Conservation (phyloP, 2,113 vertebrate genomes). For the Excalfactoria chinensis region DNA sequence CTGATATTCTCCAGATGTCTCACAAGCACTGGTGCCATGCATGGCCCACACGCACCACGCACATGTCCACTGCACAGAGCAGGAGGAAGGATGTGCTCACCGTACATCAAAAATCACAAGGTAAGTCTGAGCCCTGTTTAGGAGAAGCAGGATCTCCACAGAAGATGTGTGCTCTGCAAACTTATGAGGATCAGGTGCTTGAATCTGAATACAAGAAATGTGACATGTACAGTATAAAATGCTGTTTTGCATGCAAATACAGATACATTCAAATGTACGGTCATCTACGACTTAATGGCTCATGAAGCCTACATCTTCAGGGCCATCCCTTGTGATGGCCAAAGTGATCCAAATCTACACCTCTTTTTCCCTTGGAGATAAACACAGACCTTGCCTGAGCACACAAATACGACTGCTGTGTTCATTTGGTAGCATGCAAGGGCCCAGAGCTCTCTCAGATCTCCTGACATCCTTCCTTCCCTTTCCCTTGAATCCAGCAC, state of each 20-base stretch:
- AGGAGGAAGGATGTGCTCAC: neutral
- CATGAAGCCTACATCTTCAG: neutral
- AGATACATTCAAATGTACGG: neutral
- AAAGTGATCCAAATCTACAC: neutral
- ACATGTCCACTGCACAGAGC: rapidly evolving
- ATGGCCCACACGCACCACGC: rapidly evolving
- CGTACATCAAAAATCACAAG: neutral
- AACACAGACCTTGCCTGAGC: neutral
- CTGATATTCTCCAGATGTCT: neutral
- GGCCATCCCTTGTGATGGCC: neutral
- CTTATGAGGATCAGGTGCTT: neutral
- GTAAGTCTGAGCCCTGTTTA: neutral
- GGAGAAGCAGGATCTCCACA: neutral
- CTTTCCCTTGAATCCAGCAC: neutral
- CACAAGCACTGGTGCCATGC: neutral
- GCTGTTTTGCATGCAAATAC: neutral
- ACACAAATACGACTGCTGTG: neutral
- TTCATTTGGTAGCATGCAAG: neutral
- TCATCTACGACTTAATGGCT: neutral
- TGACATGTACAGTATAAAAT: neutral
- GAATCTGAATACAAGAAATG: neutral
- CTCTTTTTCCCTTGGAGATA: neutral
- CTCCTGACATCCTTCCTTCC: neutral
- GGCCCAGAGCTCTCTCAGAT: rapidly evolving
- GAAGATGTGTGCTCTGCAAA: neutral